phyloP scores from a whole-genome alignment of 2,113 vertebrate genomes.

The Pterocles burchelli region DNA sequence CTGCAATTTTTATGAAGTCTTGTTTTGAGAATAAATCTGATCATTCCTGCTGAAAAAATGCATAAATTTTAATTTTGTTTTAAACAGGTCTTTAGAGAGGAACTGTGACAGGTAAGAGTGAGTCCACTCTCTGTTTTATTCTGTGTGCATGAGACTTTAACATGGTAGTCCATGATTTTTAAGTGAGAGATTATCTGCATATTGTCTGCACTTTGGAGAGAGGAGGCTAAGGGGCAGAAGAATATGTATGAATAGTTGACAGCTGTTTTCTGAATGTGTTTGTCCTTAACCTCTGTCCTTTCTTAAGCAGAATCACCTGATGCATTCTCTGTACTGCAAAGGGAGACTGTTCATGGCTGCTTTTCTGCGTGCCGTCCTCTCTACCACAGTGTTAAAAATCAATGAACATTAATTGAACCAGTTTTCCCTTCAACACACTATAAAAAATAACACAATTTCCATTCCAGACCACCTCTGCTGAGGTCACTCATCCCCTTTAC shows the following conservation, averaged over 20 bases:
- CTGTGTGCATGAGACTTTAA: not conserved
- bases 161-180: not conserved
- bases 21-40: not conserved
- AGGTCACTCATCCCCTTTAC: not conserved
- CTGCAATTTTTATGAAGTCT: not conserved
- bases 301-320: not conserved
- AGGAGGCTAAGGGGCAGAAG: not conserved
- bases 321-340: not conserved
- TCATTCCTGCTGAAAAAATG: not conserved
- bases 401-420: not conserved
- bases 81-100: not conserved
- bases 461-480: not conserved
- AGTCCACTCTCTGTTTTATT: not conserved
- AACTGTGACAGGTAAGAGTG: not conserved
- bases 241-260: not conserved
- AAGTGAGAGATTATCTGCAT: not conserved
- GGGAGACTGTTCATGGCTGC: not conserved
- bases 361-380: not conserved
- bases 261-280: not conserved
- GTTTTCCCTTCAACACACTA: not conserved
- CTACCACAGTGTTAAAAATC: not conserved
- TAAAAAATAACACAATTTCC: not conserved
- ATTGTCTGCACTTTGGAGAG: not conserved
- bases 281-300: not conserved
- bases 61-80: not conserved